Evolutionary conservation across 2,113 vertebrate species (phyloP).

Genomic region (Brachionichthys hirsutus): DNA sequence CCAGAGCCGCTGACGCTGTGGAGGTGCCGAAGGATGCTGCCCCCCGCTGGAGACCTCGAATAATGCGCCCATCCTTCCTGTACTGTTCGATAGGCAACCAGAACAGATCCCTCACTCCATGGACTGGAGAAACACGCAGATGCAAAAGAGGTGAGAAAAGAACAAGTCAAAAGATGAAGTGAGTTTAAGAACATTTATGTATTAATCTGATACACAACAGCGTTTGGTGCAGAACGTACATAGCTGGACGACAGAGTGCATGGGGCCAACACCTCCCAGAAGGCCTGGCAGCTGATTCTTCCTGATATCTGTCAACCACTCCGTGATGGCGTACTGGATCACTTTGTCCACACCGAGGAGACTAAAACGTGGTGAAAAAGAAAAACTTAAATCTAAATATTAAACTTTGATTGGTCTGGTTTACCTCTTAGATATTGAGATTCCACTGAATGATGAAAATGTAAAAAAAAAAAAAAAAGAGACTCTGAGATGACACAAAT

Average conservation of each 20-base stretch:
- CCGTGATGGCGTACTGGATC: constrained; percentile 87
- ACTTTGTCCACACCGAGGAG: constrained; percentile 91
- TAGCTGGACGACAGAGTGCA: constrained; percentile 92
- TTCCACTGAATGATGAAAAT: neutral
- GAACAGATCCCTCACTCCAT: constrained; percentile 90
- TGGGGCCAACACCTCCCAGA: constrained; percentile 90
- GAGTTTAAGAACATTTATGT: neutral
- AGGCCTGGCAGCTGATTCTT: constrained; percentile 92
- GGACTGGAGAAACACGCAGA: constrained; percentile 73
- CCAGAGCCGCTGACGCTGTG: constrained; percentile 88
- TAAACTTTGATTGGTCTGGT: neutral
- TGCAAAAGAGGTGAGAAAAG: neutral
- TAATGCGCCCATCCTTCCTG: constrained; percentile 89
- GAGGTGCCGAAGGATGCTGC: constrained; percentile 91
- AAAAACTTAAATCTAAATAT: constrained; percentile 1
- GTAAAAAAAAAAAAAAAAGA: too few species aligned
- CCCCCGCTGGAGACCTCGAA: constrained; percentile 89
- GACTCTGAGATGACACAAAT: neutral
- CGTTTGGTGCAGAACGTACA: constrained; percentile 77
- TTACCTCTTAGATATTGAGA: neutral
- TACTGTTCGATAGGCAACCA: constrained; percentile 95
- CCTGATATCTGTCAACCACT: constrained; percentile 90
- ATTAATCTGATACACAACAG: neutral
- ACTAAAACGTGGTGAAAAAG: constrained; percentile 59
- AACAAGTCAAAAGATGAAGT: neutral